Percentiles rank a stretch among this genome's conserved stretches.
phyloP scores from a whole-genome alignment of 2,888 invertebrate species.

The Agapostemon virescens region DNA sequence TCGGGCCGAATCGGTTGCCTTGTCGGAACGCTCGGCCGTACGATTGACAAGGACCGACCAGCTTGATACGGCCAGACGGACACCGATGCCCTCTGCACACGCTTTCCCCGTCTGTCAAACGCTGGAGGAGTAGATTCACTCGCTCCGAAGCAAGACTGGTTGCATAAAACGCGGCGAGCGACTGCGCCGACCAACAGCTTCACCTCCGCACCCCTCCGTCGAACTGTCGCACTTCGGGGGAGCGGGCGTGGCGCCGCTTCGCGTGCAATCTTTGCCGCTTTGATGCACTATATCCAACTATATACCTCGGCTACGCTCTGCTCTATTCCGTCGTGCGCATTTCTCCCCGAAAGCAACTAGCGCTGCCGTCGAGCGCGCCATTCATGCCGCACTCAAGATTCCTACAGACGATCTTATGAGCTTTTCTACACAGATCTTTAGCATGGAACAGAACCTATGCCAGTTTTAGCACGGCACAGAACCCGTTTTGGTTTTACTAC shows the following conservation, averaged over 20 bases:
- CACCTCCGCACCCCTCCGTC: slow-evolving; percentile 57
- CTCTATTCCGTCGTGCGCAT: slow-evolving; percentile 12
- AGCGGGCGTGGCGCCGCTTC: slow-evolving; percentile 76
- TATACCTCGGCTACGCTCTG: slow-evolving; percentile 16
- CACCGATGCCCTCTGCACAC: slow-evolving; percentile 66
- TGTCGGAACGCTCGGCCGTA: slow-evolving; percentile 40
- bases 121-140: slow-evolving; percentile 71
- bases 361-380: background rate
- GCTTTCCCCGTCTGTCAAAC: slow-evolving; percentile 72
- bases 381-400: too few species aligned
- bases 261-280: slow-evolving; percentile 63
- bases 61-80: slow-evolving; percentile 53
- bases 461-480: too few species aligned
- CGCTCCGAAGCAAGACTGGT: slow-evolving; percentile 79
- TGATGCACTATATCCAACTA: slow-evolving; percentile 35
- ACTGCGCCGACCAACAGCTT: slow-evolving; percentile 73
- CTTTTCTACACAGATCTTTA: too few species aligned
- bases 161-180: slow-evolving; percentile 79
- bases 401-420: too few species aligned
- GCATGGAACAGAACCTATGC: too few species aligned
- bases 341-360: slow-evolving; percentile 16
- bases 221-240: slow-evolving; percentile 63
- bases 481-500: too few species aligned
- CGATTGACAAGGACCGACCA: slow-evolving; percentile 54
- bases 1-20: slow-evolving; percentile 34